Conservation (phyloP, 2,797 vertebrate species). For the Netta rufina region DNA sequence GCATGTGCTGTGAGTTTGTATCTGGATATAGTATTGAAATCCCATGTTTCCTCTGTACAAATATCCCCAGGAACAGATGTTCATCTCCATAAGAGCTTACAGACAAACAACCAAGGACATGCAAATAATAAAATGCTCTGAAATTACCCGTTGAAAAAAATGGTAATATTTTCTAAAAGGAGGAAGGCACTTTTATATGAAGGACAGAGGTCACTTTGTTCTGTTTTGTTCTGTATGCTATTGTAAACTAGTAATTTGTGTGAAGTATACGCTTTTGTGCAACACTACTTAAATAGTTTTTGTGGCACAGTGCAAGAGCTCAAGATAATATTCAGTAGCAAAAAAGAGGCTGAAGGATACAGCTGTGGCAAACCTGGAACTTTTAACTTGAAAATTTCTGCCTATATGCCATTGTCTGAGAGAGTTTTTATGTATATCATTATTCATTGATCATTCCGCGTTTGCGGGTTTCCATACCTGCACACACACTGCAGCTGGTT, state of each 20-base stretch:
- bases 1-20: neutral
- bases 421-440: neutral
- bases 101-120: conserved; percentile 28
- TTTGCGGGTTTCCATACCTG: neutral
- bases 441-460: neutral
- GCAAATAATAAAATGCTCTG: conserved; percentile 27
- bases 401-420: neutral
- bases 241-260: conserved; percentile 17
- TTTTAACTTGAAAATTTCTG: neutral
- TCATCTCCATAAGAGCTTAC: conserved; percentile 34
- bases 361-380: neutral
- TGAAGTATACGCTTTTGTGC: conserved; percentile 42
- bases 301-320: neutral
- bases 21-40: conserved; percentile 43
- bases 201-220: conserved; percentile 26
- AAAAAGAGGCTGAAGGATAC: neutral
- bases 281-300: neutral
- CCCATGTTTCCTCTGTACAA: neutral
- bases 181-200: neutral
- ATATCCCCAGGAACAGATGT: conserved; percentile 45
- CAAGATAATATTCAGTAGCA: neutral
- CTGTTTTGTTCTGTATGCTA: conserved; percentile 1
- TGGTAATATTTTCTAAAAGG: neutral
- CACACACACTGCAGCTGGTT: neutral
- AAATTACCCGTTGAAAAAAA: neutral